Evolutionary conservation across 1,140 invertebrate species (phyloP), one percentile per base, ranked within the genome.

Genomic region (Marisa cornuarietis): DNA sequence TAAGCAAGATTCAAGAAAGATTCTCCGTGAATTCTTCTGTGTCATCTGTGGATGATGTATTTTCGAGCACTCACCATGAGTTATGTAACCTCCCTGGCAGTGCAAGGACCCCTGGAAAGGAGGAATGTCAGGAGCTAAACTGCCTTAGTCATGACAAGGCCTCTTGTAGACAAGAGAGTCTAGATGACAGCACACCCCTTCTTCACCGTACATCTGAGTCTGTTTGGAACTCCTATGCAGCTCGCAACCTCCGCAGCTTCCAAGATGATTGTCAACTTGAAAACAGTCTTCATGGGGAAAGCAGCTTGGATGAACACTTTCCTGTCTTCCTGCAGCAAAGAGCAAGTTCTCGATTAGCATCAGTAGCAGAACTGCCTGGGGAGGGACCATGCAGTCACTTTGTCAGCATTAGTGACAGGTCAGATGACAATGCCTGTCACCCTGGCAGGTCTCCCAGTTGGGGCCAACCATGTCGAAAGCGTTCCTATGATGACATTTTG

Each of bases 181-280:
- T 82, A 14, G 79, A 82, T 5, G 87, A 89, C 68, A 83, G 85
- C 54, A 90, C 89, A 22, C 89, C 89, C 4, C 83, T 87, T 76
- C 84, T 89, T 79, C 85, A 87, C 78, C 81, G 85, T 58, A 83
- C 85, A 18, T 79, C 87, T 66, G 85, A 87, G 68, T 86, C 88
- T 58, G 85, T 89, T 31, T 85, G 83, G 84, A 88, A 86, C 51
- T 88, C 87, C 0, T 88, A 86, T 77, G 83, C 89, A 8, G 87
- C 89, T 0, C 79, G 82, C 54, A 87, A 86, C 72, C 80, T 90
- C 31, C 82, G 87, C 20, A 86, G 85, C 16, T 84, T 90, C 81
- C 81, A 86, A 61, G 81, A 87, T 24, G 89, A 88, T 16, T 88
- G 86, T 7, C 86, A 87, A 62, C 83, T 80, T 0, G 88, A 88